Evolutionary conservation across 2,113 vertebrate genomes (phyloP).

Genomic region (Odocoileus hemionus): DNA sequence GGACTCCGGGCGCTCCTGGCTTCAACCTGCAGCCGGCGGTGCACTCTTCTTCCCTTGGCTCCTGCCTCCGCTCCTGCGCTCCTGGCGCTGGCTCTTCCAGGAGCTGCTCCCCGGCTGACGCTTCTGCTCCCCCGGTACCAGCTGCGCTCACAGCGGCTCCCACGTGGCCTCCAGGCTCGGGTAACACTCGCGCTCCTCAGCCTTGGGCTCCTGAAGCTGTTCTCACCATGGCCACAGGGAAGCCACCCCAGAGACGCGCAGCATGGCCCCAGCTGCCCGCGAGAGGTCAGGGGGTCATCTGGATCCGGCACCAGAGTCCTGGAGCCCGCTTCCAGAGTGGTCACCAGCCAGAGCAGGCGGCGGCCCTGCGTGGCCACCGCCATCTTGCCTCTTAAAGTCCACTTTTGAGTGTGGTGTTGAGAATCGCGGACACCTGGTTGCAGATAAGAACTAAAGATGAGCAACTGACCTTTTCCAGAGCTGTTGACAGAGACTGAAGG

Average conservation of each 20-base stretch:
- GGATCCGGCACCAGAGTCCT: constrained; percentile 79
- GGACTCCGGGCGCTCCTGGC: constrained; percentile 84
- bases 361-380: constrained; percentile 74
- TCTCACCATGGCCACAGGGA: constrained; percentile 83
- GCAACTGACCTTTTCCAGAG: background rate
- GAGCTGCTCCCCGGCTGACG: constrained; percentile 80
- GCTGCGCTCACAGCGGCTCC: constrained; percentile 71
- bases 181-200: constrained; percentile 83
- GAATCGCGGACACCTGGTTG: background rate
- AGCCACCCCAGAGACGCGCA: constrained; percentile 79
- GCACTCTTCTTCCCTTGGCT: constrained; percentile 79
- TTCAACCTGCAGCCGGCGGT: constrained; percentile 79
- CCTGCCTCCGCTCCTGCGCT: constrained; percentile 77
- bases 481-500: background rate
- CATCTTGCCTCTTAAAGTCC: constrained; percentile 78
- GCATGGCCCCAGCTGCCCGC: constrained; percentile 83
- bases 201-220: constrained; percentile 76
- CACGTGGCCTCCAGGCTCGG: constrained; percentile 80
- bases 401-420: background rate
- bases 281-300: constrained; percentile 76
- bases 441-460: background rate
- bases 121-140: constrained; percentile 64
- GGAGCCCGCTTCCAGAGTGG: background rate
- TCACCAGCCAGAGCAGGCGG: background rate
- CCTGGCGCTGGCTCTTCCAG: constrained; percentile 87